These are phyloP conservation scores for Kryptolebias ocellatus DNA, from an alignment of 2,797 vertebrate genomes.

Conservation along the genomic window DNA sequence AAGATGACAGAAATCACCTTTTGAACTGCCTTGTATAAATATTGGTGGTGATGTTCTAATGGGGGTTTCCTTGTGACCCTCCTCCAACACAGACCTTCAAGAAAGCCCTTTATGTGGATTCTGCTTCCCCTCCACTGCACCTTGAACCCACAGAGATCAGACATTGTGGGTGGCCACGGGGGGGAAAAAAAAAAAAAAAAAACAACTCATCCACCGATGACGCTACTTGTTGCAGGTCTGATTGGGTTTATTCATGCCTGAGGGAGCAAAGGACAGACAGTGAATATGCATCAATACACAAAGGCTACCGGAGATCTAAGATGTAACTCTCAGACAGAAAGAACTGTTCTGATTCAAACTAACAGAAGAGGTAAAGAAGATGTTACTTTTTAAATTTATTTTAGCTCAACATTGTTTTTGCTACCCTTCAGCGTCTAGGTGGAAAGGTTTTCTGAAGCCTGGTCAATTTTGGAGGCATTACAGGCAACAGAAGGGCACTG, in stretches of 20 bases:
- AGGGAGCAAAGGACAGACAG: conserved; percentile 59
- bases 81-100: conserved; percentile 34
- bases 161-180: conserved; percentile 53
- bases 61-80: conserved; percentile 67
- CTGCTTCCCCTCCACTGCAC: conserved; percentile 47
- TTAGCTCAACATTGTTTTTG: conserved; percentile 12
- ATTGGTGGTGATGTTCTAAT: conserved; percentile 71
- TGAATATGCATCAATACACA: conserved; percentile 60
- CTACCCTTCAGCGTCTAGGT: conserved; percentile 14
- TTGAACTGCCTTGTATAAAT: conserved; percentile 75
- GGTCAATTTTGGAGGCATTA: conserved; percentile 1
- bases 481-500: conserved; percentile 6
- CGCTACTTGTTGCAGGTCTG: conserved; percentile 71
- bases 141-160: conserved; percentile 55
- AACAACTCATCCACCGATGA: conserved; percentile 76
- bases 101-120: conserved; percentile 63
- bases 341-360: conserved; percentile 35
- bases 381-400: neutral
- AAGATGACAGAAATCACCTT: conserved; percentile 48
- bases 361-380: conserved; percentile 4
- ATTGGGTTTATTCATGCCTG: conserved; percentile 74
- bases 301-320: conserved; percentile 33
- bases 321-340: conserved; percentile 32
- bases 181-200: conserved; percentile 70
- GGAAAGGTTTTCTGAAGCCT: conserved; percentile 7